A percentile compares a stretch with the other conserved stretches of the same genome.
Conservation (phyloP, 2,888 invertebrate species). For the Odiellus spinosus region DNA sequence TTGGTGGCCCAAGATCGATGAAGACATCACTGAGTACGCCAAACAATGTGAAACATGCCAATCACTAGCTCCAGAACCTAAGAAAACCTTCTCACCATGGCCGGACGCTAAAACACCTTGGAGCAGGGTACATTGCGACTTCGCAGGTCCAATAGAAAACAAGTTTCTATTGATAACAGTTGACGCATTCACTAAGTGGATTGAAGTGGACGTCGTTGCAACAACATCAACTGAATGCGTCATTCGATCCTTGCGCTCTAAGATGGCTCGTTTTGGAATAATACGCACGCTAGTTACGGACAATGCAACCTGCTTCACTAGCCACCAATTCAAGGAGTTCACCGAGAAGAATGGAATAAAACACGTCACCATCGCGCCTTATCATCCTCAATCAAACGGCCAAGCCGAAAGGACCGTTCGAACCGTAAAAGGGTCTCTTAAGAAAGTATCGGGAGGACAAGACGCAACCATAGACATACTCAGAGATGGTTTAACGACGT, state of each 20-base stretch:
- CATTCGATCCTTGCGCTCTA: conserved; percentile 12
- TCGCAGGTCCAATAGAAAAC: conserved; percentile 16
- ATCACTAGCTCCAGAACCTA: conserved; percentile 5
- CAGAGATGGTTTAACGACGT: too few relatives aligned
- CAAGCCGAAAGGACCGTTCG: conserved; percentile 7
- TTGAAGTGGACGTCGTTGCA: conserved; percentile 15
- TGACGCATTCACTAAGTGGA: conserved; percentile 22
- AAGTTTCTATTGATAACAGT: conserved; percentile 20
- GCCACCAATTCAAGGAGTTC: conserved; percentile 20
- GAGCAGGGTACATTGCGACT: conserved; percentile 26
- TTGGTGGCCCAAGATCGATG: conserved; percentile 3
- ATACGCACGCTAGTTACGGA: conserved; percentile 21
- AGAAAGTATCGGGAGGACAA: neutral
- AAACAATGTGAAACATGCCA: conserved; percentile 18
- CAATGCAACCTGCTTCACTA: conserved; percentile 22
- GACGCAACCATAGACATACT: too few relatives aligned
- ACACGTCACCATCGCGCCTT: conserved; percentile 4
- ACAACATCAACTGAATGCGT: conserved; percentile 18
- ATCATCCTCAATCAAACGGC: conserved; percentile 6
- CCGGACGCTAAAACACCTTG: neutral
- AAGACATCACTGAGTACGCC: conserved; percentile 5
- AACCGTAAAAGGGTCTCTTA: conserved; percentile 3
- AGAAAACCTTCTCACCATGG: conserved; percentile 1
- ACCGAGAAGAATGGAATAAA: conserved; percentile 5
- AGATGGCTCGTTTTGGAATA: conserved; percentile 21